phyloP scores from a whole-genome alignment of 2,888 invertebrate species.

The Eilema griseolum region DNA sequence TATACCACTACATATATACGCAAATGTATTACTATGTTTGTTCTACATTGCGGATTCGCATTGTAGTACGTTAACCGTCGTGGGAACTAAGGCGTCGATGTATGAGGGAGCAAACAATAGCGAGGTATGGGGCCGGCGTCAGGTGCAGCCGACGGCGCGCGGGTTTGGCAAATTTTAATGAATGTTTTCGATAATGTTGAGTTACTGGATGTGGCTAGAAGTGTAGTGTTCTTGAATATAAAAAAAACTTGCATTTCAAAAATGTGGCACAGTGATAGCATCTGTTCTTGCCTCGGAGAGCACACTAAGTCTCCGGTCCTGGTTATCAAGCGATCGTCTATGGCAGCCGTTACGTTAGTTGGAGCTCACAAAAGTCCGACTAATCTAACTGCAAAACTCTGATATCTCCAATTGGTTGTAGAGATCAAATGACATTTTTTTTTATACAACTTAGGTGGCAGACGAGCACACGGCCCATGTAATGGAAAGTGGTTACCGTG shows the following conservation, averaged over 20 bases:
- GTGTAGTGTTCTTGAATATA: neutral
- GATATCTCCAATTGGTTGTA: too few species aligned
- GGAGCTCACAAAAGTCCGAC: too few species aligned
- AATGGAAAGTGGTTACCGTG: too few species aligned
- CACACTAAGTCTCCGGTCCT: too few species aligned
- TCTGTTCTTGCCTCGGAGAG: too few species aligned
- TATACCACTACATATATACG: constrained; percentile 4
- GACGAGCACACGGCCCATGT: too few species aligned
- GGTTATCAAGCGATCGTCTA: too few species aligned
- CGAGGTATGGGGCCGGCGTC: constrained; percentile 50
- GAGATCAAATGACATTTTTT: too few species aligned
- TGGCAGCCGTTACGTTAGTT: too few species aligned
- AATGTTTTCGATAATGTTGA: constrained; percentile 63
- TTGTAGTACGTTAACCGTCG: constrained; percentile 10
- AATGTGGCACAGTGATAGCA: too few species aligned
- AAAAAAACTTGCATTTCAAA: neutral
- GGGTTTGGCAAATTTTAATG: constrained; percentile 74
- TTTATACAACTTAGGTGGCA: too few species aligned
- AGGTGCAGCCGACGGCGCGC: constrained; percentile 62
- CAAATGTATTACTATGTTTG: constrained; percentile 10
- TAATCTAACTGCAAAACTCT: too few species aligned
- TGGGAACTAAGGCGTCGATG: constrained; percentile 50
- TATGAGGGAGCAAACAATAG: constrained; percentile 49
- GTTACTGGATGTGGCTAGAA: constrained; percentile 61
- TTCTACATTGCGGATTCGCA: constrained; percentile 27